Evolutionary conservation across 2,113 vertebrate species (phyloP), one percentile per base, ranked within the genome.

Genomic region (Gavialis gangeticus): DNA sequence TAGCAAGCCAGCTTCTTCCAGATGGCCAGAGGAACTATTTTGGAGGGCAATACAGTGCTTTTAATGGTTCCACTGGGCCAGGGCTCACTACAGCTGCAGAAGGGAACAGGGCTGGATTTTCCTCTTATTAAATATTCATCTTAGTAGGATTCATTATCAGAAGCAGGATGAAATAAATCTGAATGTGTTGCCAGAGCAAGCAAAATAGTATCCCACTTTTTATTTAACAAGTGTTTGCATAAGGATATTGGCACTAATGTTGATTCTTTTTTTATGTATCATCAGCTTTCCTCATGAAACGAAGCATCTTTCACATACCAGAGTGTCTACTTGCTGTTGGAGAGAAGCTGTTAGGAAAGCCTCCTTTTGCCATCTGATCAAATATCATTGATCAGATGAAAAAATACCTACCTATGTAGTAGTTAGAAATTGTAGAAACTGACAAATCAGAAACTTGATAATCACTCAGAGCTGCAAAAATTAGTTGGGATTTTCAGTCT

Each of bases 61-160:
- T 58, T 30, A 54, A 19, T 9, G 10, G 73, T 58, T 27, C 4
- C 5, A 0, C 22, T 13, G 24, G 46, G 15, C 21, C 59, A 5
- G 10, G 37, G 58, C 12, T 22, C 12, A 56, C 71, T 89, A 22
- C 9, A 0, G 4, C 59, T 2, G 0, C 1, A 1, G 6, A 56
- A 54, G 60, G 56, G 55, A 80, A 63, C 46, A 63, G 8, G 76
- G 46, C 25, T 57, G 17, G 28, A 25, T 4, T 66, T 88, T 84
- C 34, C 27, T 77, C 21, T 18, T 34, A 12, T 69, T 34, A 69
- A 69, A 34, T 34, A 34, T 18, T 82, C 3, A 30, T 54, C 67
- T 28, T 34, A 71, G 59, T 10, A n/a, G 57, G n/a, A 21, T 57
- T 34, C 59, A 4, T 62, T 34, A 28, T 24, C 18, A 22, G 1